phyloP scores from a whole-genome alignment of 2,113 vertebrate species.

The Otocyon megalotis region DNA sequence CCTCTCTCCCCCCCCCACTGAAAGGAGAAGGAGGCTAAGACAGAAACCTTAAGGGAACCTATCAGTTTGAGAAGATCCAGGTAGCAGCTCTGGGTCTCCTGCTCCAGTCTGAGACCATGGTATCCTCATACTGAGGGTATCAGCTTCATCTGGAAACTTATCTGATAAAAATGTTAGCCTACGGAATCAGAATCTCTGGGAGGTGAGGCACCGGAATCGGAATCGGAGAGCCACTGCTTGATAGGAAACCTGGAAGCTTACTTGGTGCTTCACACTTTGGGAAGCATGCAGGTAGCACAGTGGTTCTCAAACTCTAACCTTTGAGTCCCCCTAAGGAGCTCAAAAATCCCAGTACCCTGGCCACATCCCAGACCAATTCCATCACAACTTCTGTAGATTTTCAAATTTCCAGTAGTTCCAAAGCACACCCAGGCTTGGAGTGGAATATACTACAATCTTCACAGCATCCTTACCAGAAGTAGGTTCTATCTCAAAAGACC shows the following conservation, averaged over 20 bases:
- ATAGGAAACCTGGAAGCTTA: background rate
- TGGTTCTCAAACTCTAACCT: background rate
- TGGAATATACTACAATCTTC: background rate
- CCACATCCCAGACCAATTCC: background rate
- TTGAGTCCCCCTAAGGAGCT: background rate
- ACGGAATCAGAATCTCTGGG: background rate
- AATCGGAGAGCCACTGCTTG: background rate
- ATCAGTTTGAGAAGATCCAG: background rate
- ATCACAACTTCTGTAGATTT: background rate
- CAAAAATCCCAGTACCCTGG: background rate
- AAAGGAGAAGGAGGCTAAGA: background rate
- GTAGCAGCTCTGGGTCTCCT: background rate
- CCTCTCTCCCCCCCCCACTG: background rate
- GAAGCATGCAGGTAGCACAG: background rate
- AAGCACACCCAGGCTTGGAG: background rate
- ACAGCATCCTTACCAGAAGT: background rate
- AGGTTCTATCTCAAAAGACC: background rate
- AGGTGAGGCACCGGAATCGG: accelerated
- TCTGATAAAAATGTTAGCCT: background rate
- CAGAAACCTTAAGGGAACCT: background rate
- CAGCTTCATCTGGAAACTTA: background rate
- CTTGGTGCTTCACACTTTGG: background rate
- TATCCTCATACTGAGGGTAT: background rate
- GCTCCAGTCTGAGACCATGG: background rate
- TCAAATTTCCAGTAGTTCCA: background rate